Base-by-base conservation (phyloP, 2,797 vertebrate genomes). In the Darevskia nairensis region DNA sequence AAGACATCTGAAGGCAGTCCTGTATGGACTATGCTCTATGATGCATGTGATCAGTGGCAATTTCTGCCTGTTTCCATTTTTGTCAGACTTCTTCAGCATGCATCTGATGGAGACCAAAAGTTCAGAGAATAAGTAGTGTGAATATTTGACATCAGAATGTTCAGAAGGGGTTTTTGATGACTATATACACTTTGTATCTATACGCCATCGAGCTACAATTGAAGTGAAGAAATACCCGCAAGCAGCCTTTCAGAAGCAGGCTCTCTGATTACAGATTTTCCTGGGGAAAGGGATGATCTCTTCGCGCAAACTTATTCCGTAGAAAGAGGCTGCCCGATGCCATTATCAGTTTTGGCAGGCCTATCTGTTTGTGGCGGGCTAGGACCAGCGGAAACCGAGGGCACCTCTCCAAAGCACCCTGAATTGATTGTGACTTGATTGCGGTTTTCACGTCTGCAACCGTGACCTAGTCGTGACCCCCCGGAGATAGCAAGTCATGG, bases 391-490 rank as follows among this genome's bases (percentile, higher is more conserved):
- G 83, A 86, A 90, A 81, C 72, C 11, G 4, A 0, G 25, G 83
- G 82, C 11, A 74, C 35, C 2, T 87, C 13, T 77, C 39, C 78
- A 35, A 1, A 1, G 87, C 13, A 55, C 89, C 6, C 0, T 15
- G 0, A 0, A 88, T 97, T 96, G 97, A 97, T 91, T 79, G 96
- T 83, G 86, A 96, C 61, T 95, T 96, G 97, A 97, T 96, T 94
- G 72, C 69, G 72, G 93, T 85, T 93, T 91, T 97, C 97, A 96
- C 95, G 95, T 96, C 90, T 96, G 97, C 97, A 98, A 96, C 95
- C 96, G 96, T 95, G 97, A 98, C 98, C 98, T 94, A 96, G 27
- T 94, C 94, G 94, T 98, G 97, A 98, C 97, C 98, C 96, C 94
- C 93, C 6, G 93, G 86, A 93, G 95, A 97, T 96, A 97, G 94